Percentiles rank a stretch among this genome's conserved stretches.
phyloP scores from a whole-genome alignment of 2,888 invertebrate genomes.

The Scelioninae gen. 1 region DNA sequence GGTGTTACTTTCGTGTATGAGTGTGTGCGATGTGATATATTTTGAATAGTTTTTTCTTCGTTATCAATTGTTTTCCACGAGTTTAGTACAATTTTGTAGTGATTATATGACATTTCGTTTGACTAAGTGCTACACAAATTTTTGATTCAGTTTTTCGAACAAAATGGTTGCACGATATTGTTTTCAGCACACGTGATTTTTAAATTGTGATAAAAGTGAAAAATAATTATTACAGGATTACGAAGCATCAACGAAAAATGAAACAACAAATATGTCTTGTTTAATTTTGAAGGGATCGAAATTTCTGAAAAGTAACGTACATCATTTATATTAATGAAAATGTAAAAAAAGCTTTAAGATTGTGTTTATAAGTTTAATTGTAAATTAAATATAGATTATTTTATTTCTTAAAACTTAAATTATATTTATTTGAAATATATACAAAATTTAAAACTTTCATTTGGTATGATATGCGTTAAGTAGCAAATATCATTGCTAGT shows the following conservation, averaged over 20 bases:
- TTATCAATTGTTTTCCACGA: slow-evolving; percentile 13
- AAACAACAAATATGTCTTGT: slow-evolving; percentile 7
- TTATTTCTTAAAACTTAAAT: not conserved
- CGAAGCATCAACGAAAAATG: slow-evolving; percentile 12
- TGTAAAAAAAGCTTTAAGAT: not conserved
- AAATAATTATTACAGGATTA: slow-evolving; percentile 23
- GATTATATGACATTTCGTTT: slow-evolving; percentile 1
- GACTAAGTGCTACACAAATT: slow-evolving; percentile 10
- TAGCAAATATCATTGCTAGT: no score
- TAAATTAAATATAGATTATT: not conserved
- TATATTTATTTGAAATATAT: not conserved
- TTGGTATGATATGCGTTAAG: no score
- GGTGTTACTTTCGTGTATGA: slow-evolving; percentile 39
- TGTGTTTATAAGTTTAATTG: slow-evolving; percentile 2
- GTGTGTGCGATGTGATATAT: slow-evolving; percentile 56
- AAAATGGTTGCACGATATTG: slow-evolving; percentile 12
- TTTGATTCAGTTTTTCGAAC: slow-evolving; percentile 26
- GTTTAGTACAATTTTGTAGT: slow-evolving; percentile 14
- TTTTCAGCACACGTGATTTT: slow-evolving; percentile 17
- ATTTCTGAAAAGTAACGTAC: slow-evolving; percentile 16
- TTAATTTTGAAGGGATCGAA: slow-evolving; percentile 12
- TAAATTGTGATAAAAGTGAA: slow-evolving; percentile 44
- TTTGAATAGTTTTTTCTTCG: slow-evolving; percentile 41
- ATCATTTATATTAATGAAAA: slow-evolving; percentile 17
- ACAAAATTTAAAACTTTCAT: not conserved